Evolutionary conservation across 1,140 invertebrate species (phyloP).

Genomic region (Tetranychus cinnabarinus): DNA sequence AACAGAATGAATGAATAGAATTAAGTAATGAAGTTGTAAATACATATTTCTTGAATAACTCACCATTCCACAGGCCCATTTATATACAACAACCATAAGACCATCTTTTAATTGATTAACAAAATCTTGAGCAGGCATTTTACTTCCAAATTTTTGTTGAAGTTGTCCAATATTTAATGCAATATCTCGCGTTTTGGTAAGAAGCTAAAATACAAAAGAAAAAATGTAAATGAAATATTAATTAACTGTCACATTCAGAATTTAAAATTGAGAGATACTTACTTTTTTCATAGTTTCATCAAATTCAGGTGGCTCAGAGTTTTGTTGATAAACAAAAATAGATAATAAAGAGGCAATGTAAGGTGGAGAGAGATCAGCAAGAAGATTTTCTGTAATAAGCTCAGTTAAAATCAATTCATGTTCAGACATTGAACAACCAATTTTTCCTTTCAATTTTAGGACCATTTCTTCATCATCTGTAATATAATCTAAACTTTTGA

Average conservation of each 20-base stretch:
- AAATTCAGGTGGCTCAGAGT: slow-evolving; percentile 12
- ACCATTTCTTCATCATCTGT: slow-evolving; percentile 33
- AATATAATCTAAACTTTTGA: slow-evolving; percentile 41
- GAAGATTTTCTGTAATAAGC: slow-evolving; percentile 72
- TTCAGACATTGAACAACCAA: slow-evolving; percentile 85
- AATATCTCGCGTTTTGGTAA: slow-evolving; percentile 26
- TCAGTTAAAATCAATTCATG: slow-evolving; percentile 83
- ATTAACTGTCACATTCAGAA: too few species aligned
- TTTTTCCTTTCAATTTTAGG: slow-evolving; percentile 63
- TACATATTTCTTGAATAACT: slow-evolving; percentile 7
- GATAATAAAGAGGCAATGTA: slow-evolving; percentile 83
- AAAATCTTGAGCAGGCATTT: slow-evolving; percentile 26
- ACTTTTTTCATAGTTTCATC: background rate
- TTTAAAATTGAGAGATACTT: background rate
- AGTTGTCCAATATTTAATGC: slow-evolving; percentile 27
- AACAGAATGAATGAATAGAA: background rate
- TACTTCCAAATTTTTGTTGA: slow-evolving; percentile 29
- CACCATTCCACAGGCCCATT: slow-evolving; percentile 74
- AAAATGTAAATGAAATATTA: background rate
- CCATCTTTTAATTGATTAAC: slow-evolving; percentile 60
- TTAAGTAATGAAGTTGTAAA: slow-evolving; percentile 3
- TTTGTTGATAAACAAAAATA: slow-evolving; percentile 54
- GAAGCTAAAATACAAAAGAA: slow-evolving; percentile 12
- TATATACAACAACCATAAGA: slow-evolving; percentile 72
- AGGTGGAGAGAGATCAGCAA: slow-evolving; percentile 49